phyloP scores from a whole-genome alignment of 2,113 vertebrate species.

The Antennarius striatus region DNA sequence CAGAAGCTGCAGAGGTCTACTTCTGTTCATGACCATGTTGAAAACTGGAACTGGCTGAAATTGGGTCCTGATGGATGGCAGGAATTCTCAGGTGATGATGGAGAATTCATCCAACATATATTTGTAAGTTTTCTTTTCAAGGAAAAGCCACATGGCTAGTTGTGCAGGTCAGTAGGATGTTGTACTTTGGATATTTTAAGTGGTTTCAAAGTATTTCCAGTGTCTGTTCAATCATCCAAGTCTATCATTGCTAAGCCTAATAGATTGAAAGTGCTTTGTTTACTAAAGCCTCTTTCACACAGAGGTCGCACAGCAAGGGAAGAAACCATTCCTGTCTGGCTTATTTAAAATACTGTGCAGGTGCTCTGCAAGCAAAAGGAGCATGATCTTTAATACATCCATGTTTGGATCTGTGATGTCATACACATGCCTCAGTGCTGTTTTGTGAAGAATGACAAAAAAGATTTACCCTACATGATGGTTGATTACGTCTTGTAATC shows the following conservation, averaged over 20 bases:
- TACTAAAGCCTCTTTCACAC: background rate
- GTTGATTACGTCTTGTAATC: too few species aligned
- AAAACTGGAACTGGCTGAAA: slow-evolving; percentile 39
- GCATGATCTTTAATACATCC: too few species aligned
- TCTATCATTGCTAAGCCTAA: slow-evolving; percentile 45
- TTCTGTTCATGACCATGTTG: background rate
- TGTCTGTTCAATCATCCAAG: slow-evolving; percentile 13
- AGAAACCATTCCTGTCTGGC: too few species aligned
- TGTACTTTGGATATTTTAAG: background rate
- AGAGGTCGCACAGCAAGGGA: too few species aligned
- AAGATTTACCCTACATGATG: too few species aligned
- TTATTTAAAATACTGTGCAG: too few species aligned
- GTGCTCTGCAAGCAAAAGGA: too few species aligned
- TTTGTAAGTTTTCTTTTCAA: slow-evolving; percentile 16
- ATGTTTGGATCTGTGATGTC: too few species aligned
- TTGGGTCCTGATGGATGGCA: slow-evolving; percentile 8
- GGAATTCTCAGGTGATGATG: slow-evolving; percentile 31
- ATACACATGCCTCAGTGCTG: too few species aligned
- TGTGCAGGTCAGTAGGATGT: slow-evolving; percentile 18
- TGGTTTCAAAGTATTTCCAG: slow-evolving; percentile 4
- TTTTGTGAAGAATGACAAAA: too few species aligned
- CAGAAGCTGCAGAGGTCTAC: slow-evolving; percentile 30
- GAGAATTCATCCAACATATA: slow-evolving; percentile 10
- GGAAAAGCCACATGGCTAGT: slow-evolving; percentile 26
- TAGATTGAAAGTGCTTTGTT: slow-evolving; percentile 42